Evolutionary conservation across 2,888 invertebrate genomes (phyloP).

Genomic region (Auanema freiburgensis): DNA sequence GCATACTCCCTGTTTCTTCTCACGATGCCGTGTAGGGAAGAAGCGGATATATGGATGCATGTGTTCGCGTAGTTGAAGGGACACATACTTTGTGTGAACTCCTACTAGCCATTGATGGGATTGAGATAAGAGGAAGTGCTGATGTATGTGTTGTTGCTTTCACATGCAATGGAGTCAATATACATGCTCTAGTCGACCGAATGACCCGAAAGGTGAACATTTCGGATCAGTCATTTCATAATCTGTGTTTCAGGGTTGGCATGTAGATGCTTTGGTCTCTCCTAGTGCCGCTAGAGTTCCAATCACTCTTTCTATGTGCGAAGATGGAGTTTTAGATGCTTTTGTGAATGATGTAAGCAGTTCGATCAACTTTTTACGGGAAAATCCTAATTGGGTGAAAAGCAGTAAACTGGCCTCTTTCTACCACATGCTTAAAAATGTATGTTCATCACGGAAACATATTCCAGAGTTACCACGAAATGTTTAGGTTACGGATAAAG

Average conservation of each 20-base stretch:
- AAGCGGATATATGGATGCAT: constrained; percentile 65
- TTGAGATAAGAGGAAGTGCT: constrained; percentile 74
- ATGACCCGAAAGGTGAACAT: constrained; percentile 66
- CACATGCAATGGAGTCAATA: constrained; percentile 77
- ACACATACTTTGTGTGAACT: background rate
- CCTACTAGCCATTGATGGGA: constrained; percentile 5
- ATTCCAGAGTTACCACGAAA: background rate
- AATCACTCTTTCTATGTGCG: constrained; percentile 35
- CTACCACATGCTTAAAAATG: constrained; percentile 36
- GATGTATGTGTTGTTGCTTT: constrained; percentile 86
- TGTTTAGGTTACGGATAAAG: constrained; percentile 32
- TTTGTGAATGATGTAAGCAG: constrained; percentile 37
- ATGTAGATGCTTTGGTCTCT: constrained; percentile 35
- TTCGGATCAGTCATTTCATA: background rate
- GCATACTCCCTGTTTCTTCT: no score
- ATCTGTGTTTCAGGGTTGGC: constrained; percentile 33
- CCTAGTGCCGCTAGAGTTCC: constrained; percentile 38
- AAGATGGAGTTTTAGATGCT: constrained; percentile 33
- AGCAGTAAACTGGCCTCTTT: constrained; percentile 28
- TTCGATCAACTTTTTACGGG: constrained; percentile 14
- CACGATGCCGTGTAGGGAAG: constrained; percentile 30
- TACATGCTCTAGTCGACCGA: constrained; percentile 81
- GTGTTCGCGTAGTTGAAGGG: constrained; percentile 69
- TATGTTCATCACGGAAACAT: constrained; percentile 8
- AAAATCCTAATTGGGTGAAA: constrained; percentile 10